Base-by-base conservation (phyloP, 2,888 invertebrate genomes). In the Atrina japonica region DNA sequence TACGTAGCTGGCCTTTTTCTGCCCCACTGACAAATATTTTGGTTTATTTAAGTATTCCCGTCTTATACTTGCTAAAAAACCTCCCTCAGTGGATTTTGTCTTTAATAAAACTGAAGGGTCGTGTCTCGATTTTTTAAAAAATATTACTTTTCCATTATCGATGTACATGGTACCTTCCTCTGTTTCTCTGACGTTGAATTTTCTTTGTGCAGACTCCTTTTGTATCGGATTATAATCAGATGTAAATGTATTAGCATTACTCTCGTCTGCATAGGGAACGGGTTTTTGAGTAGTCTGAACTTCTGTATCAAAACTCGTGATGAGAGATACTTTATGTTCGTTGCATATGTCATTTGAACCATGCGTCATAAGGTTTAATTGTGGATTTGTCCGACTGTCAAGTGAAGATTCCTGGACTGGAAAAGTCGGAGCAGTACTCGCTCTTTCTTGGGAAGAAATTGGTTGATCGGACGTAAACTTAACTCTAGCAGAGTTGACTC, bases 41-140 rank as follows among this genome's bases (percentile, higher is more conserved):
- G 83, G 81, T 55, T 82, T 77, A 27, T 76, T 81, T 7, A 84
- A 70, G 70, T 83, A 84, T 41, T 80, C 82, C 40, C 76, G 74
- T 30, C 84, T 55, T 35, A 84, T 76, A 43, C 80, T 82, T 1
- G 83, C 76, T 7, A 84, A 73, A 55, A 82, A 83, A 29, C 80
- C 76, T 11, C 70, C 80, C 30, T 76, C 77, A 43, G 23, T 76
- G 47, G 21, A 76, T 65, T 61, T 82, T 76, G 9, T 74, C 73
- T 80, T 82, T 35, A 81, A 52, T 18, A 81, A 35, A 41, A 70
- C 69, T 18, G 77, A 73, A 41, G 78, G 52, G 52, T 82, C 78
- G 47, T 81, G 78, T 53, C 77, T 73, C 11, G 80, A 76, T 47
- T 81, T 82, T 18, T 78, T 68, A 66, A 81, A 82, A 35, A 76